Evolutionary conservation across 2,113 vertebrate species (phyloP), one percentile per base, ranked within the genome.

Genomic region (Xyliphius kryptos): DNA sequence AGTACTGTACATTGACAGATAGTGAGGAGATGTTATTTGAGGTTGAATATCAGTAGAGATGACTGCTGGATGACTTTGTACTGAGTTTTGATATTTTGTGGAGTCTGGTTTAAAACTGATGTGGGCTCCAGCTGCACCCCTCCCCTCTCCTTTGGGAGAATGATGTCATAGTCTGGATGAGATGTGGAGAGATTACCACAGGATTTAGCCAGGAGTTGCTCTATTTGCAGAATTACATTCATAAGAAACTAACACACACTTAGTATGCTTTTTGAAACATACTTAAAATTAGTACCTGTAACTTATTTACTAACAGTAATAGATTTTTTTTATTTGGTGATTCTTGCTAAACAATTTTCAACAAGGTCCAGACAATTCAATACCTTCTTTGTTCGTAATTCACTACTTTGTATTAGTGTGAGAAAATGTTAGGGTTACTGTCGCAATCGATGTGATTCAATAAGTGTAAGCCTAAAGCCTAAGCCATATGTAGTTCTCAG

Each of bases 81-180:
- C 48, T 46, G 63, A 59, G 52, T 63, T 67, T 57, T 44, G 40
- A 67, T 47, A 61, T 63, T 63, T 19, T 9, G 43, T 20, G 54
- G 4, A 26, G 73, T 51, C 63, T 55, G 64, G 36, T 56, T 51
- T 46, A n/a, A 62, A 51, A 22, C 48, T 64, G 52, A 62, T 54
- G 66, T 56, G 66, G 66, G 56, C 36, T 66, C 53, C 62, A 66
- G 61, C 56, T 75, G 65, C 16, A 66, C 22, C 17, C 61, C 61
- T 38, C 57, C 9, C 41, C 52, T 55, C 50, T 72, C 53, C 70
- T 63, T 67, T 74, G 73, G n/a, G 7, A 75, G 69, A 69, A 81
- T 82, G 77, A 86, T 76, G 76, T 85, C 82, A 84, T 72, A 58
- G 71, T 72, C 71, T 80, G 71, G 66, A 67, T 74, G 10, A 66